phyloP scores from a whole-genome alignment of 1,140 invertebrate species.

The Platorchestia sp. region DNA sequence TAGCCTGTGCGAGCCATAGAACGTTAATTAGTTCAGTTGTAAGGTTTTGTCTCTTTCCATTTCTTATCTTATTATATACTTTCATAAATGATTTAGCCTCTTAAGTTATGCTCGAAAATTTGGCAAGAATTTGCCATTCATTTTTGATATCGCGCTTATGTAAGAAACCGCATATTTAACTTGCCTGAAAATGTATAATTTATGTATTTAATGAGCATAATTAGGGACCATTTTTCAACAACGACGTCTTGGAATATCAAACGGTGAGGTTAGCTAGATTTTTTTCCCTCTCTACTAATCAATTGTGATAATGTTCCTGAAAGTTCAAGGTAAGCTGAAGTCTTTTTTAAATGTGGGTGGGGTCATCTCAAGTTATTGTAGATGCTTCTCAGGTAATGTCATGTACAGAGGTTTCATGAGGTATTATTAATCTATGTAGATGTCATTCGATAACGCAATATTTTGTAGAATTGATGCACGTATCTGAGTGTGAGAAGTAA shows the following conservation, averaged over 20 bases:
- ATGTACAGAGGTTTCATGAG: not conserved
- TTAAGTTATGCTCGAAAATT: not conserved
- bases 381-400: not conserved
- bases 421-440: not conserved
- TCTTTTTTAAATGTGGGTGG: not conserved
- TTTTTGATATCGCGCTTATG: not conserved
- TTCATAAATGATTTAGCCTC: not conserved
- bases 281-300: not conserved
- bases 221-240: not conserved
- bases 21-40: not conserved
- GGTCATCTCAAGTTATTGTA: not conserved
- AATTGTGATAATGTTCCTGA: not conserved
- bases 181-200: not conserved
- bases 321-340: not conserved
- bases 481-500: not conserved
- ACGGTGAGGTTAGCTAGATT: not conserved
- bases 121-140: not conserved
- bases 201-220: not conserved
- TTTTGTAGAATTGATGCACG: not conserved
- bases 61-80: not conserved
- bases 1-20: not conserved
- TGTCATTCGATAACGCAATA: not conserved
- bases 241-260: not conserved
- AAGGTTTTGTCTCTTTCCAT: not conserved
- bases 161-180: not conserved